phyloP scores from a whole-genome alignment of 2,888 invertebrate species.

The Agonopterix arenella region DNA sequence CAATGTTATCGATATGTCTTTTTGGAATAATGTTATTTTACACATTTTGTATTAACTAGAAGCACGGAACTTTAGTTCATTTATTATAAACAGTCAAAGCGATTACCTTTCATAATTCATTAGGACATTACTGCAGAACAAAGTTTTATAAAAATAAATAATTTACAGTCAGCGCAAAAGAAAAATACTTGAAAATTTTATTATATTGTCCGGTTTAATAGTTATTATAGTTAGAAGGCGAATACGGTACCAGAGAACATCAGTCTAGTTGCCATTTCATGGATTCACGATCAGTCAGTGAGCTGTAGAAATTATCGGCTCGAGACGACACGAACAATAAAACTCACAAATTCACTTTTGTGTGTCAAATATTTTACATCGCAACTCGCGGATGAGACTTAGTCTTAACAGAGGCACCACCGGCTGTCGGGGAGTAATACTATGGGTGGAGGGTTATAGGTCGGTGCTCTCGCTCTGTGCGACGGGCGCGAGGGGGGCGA shows the following conservation, averaged over 20 bases:
- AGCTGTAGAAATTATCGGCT: no score
- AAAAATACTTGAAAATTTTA: slow-evolving; percentile 19
- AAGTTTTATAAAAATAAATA: slow-evolving; percentile 59
- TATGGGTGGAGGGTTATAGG: slow-evolving; percentile 34
- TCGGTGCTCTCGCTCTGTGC: slow-evolving; percentile 44
- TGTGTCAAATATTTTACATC: not conserved
- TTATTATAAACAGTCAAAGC: slow-evolving; percentile 9
- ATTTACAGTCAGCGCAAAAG: slow-evolving; percentile 48
- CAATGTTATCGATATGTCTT: slow-evolving; percentile 50
- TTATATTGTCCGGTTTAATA: not conserved
- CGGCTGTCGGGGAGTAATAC: slow-evolving; percentile 3
- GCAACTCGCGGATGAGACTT: not conserved
- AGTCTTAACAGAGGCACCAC: slow-evolving; percentile 2
- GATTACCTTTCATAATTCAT: slow-evolving; percentile 13
- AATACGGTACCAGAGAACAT: not conserved
- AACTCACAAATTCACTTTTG: not conserved
- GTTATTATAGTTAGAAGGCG: not conserved
- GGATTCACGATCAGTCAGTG: not conserved
- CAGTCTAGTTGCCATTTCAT: slow-evolving; percentile 1
- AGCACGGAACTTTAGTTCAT: not conserved
- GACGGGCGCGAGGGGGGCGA: slow-evolving; percentile 22
- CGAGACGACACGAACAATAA: not conserved
- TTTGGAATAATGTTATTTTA: slow-evolving; percentile 27
- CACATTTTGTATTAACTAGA: slow-evolving; percentile 16
- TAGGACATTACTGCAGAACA: slow-evolving; percentile 33